Conservation (phyloP, 2,888 invertebrate genomes). For the Drosophila mettleri region DNA sequence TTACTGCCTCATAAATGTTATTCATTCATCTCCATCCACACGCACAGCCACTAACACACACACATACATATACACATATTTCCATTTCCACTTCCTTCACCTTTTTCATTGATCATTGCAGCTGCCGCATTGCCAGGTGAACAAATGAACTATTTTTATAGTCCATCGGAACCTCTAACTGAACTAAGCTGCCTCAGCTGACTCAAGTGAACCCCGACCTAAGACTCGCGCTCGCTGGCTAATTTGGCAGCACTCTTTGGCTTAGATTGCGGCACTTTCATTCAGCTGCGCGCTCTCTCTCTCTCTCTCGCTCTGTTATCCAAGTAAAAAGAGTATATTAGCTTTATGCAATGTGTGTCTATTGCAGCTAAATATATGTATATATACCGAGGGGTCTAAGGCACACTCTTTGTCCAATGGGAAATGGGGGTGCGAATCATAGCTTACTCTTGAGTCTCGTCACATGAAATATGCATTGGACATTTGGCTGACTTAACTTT, state of each 20-base stretch:
- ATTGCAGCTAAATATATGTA: too few relatives aligned
- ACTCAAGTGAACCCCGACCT: constrained; percentile 6
- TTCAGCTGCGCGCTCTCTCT: too few relatives aligned
- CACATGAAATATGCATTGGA: too few relatives aligned
- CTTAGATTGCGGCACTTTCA: neutral
- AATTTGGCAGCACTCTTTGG: neutral
- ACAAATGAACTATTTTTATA: neutral
- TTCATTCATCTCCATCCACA: neutral
- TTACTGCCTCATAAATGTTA: constrained; percentile 20
- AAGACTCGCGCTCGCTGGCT: neutral
- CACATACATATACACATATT: neutral
- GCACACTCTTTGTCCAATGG: too few relatives aligned
- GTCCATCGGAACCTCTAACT: neutral
- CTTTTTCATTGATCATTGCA: constrained; percentile 8
- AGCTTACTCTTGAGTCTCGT: too few relatives aligned
- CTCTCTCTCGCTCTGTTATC: constrained; percentile 1
- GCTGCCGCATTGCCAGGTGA: neutral
- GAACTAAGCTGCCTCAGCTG: neutral
- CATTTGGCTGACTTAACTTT: too few relatives aligned
- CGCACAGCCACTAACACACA: neutral
- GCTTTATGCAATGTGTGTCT: neutral
- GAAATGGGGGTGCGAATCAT: too few relatives aligned
- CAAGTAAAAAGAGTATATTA: neutral
- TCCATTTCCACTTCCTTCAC: neutral
- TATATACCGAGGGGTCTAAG: too few relatives aligned